Base-by-base conservation (phyloP, 2,113 vertebrate genomes). In the Ploceus nigricollis region DNA sequence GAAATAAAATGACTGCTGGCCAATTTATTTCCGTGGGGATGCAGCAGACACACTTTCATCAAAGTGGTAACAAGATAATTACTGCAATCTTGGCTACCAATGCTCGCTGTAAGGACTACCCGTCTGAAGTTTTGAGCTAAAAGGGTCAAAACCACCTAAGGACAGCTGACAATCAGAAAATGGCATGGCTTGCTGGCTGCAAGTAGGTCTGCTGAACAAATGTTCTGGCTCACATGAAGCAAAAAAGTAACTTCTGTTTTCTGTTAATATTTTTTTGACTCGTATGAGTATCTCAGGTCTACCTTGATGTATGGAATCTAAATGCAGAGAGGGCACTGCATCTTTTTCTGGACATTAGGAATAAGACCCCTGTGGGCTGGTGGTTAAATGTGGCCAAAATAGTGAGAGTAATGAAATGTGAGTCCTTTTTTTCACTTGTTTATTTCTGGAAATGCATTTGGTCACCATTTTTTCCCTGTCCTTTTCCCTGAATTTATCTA, bases 381-480 rank as follows among this genome's bases (percentile, higher is more conserved):
- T 88, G 47, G 48, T 83, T 64, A 77, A 90, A 82, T 28, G 51
- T 27, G 56, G 71, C 31, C 20, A 31, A 35, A 63, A 7, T 7
- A 75, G 35, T 17, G 61, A 65, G 18, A 83, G 28, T 33, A 87
- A 73, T 35, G 82, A 93, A 64, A 86, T 40, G 37, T 7, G 28
- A 80, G 39, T 63, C 28, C 39, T 47, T 66, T 54, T 33, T 87
- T 87, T 73, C 39, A 50, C 25, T 27, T 86, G 37, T 78, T 93
- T 96, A 95, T 94, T 93, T 96, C 73, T 93, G 80, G 60, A 89
- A 87, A 88, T 5, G 10, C n/a, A 61, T 94, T 87, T 90, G 72
- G 42, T 84, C 51, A 50, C 48, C 30, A 22, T 27, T 24, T 82
- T 45, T 31, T 11, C 58, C 15, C 53, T 45, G 37, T 57, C 30